Evolutionary conservation across 37 sponge, comb jelly and placozoan species (phyloP), one percentile per base, ranked within the genome.

Genomic region (Haliclona indistincta): DNA sequence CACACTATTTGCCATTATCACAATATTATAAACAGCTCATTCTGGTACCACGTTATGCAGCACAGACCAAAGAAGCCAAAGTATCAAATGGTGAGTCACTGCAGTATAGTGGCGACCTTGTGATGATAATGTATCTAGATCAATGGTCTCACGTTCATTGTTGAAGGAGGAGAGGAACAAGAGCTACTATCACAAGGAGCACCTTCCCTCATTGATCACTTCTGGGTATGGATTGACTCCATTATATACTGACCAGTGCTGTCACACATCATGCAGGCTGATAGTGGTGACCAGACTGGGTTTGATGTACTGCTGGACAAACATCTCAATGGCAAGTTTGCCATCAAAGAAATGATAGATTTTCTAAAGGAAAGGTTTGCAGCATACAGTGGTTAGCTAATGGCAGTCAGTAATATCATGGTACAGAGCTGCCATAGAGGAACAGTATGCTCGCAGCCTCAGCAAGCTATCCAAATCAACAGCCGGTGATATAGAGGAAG

Each of bases 261-360:
- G 51, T 47, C 51, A 47, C 51, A 47, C 15, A 47, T 47, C 51
- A 47, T 47, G 10, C 29, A 90, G 91, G 67, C 81, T 72, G 91
- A 90, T 67, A 85, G 64, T 29, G 78, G 64, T 20, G 78, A 76
- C 1, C 76, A 70, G 37, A 77, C 82, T 54, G 91, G 91, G 0
- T 90, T 62, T 77, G 91, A 90, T 60, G 75, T 90, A 58, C 62
- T 81, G 19, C 47, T 83, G 2, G 86, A 81, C 45, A 90, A 84
- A 23, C 76, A 81, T 39, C 3, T 78, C 30, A 80, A 80, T 52
- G 91, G 91, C 7, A 90, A 84, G 58, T 30, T 43, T 47, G 77
- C 63, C 8, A 90, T 90, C 55, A 90, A 90, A 47, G 91, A 90
- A 15, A 84, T 90, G 82, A 40, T 70, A n/a, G 91, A 90, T 10